Evolutionary conservation across 2,113 vertebrate species (phyloP), one percentile per base, ranked within the genome.

Genomic region (Australoheros scitulus): DNA sequence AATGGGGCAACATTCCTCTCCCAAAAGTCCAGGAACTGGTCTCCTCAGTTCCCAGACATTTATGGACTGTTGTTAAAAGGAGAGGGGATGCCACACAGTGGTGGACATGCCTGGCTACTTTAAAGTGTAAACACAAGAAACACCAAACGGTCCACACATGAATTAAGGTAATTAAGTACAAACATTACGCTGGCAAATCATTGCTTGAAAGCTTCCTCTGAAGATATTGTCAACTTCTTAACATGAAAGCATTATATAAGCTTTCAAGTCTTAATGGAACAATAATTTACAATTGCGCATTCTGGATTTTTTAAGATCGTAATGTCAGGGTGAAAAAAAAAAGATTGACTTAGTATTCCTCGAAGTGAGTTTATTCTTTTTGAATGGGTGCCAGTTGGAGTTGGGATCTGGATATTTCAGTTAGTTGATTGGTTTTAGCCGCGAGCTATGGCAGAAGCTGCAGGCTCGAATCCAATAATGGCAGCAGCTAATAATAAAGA

Each of bases 401-500:
- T 72, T 34, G 55, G 68, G 68, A 55, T 72, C 47, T 0, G 1
- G 11, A 72, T 72, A 9, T 55, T 72, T 55, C 26, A 32, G 47
- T 72, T 72, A 55, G 1, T 24, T 72, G 56, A 32, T 29, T 55
- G 56, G 20, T 29, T 43, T 77, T 50, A 77, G 26, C 26, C 29
- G 7, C 32, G 56, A 77, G 55, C 55, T 77, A 38, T 59, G 63
- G 43, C 56, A 61, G 57, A 38, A 60, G 41, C 43, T 78, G 18
- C 17, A 2, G 43, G 70, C n/a, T 36, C n/a, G 10, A 29, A 72
- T 58, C 11, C 20, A 50, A 32, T 60, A 26, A 83, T 70, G 32
- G 57, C 41, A 78, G 63, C 57, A 50, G 56, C 76, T 76, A 20
- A 50, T 36, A 24, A 43, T 34, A 63, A 78, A 74, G 82, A 79